These are phyloP conservation scores for Mus minutoides DNA, from an alignment of 2,797 vertebrate species.

Conservation along the genomic window DNA sequence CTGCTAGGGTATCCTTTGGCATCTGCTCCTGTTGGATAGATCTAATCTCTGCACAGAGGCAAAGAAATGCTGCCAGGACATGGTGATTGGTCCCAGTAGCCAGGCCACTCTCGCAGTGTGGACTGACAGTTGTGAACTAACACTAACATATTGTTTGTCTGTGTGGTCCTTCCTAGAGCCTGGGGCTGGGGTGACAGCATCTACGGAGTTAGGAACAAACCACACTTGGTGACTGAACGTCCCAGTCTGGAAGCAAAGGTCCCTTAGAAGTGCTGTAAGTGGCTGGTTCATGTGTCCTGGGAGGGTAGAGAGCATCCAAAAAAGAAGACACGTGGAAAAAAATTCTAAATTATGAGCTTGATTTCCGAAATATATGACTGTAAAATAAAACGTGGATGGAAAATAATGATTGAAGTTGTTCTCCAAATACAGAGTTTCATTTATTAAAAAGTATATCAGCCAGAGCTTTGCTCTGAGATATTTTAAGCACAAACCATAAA, in stretches of 20 bases:
- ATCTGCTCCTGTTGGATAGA: not conserved
- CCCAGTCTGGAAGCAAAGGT: not conserved
- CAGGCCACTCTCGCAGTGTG: rapidly evolving
- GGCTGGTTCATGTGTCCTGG: not conserved
- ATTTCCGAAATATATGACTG: constrained; percentile 39
- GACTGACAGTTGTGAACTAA: not conserved
- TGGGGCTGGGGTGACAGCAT: not conserved
- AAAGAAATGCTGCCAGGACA: not conserved
- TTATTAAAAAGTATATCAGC: constrained; percentile 36
- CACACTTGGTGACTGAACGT: rapidly evolving
- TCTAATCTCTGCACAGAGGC: not conserved
- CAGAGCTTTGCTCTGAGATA: constrained; percentile 56
- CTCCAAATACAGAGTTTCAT: not conserved
- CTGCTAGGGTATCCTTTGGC: not conserved
- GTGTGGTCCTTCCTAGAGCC: not conserved
- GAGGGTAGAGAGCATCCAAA: not conserved
- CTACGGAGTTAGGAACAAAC: not conserved
- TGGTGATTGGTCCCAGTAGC: not conserved
- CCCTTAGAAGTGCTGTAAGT: not conserved
- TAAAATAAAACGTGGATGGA: not conserved
- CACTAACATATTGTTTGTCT: not conserved
- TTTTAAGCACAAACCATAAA: constrained; percentile 39
- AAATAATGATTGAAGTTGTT: constrained; percentile 20
- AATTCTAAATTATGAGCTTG: constrained; percentile 20
- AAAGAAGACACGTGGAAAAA: not conserved